Evolutionary conservation across 92 coral and sea anemone genomes (phyloP), one percentile per base, ranked within the genome.

Genomic region (Epizoanthus rinbou): DNA sequence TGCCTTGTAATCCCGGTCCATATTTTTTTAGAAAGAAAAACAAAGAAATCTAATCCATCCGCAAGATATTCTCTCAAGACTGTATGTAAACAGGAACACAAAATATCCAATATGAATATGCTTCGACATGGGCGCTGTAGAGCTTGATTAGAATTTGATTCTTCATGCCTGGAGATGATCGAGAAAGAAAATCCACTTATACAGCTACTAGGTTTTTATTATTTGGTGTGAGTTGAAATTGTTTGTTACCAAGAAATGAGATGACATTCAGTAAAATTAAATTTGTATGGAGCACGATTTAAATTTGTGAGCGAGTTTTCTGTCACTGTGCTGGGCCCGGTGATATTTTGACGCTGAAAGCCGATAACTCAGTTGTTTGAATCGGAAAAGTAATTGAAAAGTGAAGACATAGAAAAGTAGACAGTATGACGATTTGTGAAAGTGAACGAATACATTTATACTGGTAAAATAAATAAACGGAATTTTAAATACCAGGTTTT

Each of bases 401-500:
- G 33, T 11, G 11, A 78, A 76, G 14, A 39, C 64, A 78, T 9
- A 16, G 64, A 57, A 15, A 78, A 19, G 15, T 15, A 37, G 33
- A 35, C 39, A 62, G 53, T 3, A 10, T 39, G 43, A 60, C n/a
- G 31, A 4, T 43, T 11, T 39, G 14, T 4, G 64, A 21, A 57
- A 16, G 50, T 71, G 28, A 17, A 13, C 28, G 41, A 82, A 74
- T 58, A 18, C 73, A 60, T 10, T 24, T 5, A 54, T 64, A 88
- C 28, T 53, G 37, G 43, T 62, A 68, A 57, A 28, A 31, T 16
- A 59, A 59, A 83, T 70, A 62, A 74, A 67, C 52, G 53, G 23
- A 28, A 53, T 53, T 57, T 75, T 89, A 93, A 89, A 93, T 93
- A 93, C 98, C 98, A 93, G 74, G 89, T 89, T 91, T 71, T 93